These are phyloP conservation scores for Keiferia lycopersicella DNA, from an alignment of 2,888 invertebrate species.

Conservation along the genomic window DNA sequence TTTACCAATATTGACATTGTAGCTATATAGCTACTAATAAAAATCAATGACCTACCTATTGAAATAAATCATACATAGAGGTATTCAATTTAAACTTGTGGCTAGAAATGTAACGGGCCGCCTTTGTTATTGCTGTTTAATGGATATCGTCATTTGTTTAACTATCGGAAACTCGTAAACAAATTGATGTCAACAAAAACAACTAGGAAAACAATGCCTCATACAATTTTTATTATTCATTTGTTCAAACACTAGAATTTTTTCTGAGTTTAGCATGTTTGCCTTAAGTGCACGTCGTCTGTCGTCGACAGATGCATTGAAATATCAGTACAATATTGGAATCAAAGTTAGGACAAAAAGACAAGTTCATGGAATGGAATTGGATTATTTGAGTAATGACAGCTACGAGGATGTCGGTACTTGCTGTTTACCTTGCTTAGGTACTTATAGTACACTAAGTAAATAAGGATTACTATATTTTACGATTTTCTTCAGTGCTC, in stretches of 20 bases:
- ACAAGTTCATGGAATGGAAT: constrained; percentile 62
- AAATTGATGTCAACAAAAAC: constrained; percentile 57
- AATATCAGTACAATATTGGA: constrained; percentile 35
- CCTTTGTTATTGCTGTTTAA: constrained; percentile 33
- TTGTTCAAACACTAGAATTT: constrained; percentile 54
- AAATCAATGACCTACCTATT: too few species aligned
- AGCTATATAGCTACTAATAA: too few species aligned
- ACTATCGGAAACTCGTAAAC: constrained; percentile 52
- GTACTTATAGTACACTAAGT: constrained; percentile 40
- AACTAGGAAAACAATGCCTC: constrained; percentile 69
- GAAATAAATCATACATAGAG: too few species aligned
- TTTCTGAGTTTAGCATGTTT: constrained; percentile 51
- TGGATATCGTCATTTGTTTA: constrained; percentile 57
- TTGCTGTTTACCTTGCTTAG: constrained; percentile 73
- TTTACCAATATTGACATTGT: too few species aligned
- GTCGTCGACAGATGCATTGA: constrained; percentile 45
- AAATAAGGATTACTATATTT: background rate
- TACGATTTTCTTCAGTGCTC: too few species aligned
- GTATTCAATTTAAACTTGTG: background rate
- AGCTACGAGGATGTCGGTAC: constrained; percentile 69
- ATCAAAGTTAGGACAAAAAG: background rate
- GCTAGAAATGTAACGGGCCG: background rate
- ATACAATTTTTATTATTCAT: constrained; percentile 63
- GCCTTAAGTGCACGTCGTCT: constrained; percentile 49
- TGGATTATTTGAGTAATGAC: constrained; percentile 61